Evolutionary conservation across 1,140 invertebrate genomes (phyloP), one percentile per base, ranked within the genome.

Genomic region (Panagrolaimus sp.): DNA sequence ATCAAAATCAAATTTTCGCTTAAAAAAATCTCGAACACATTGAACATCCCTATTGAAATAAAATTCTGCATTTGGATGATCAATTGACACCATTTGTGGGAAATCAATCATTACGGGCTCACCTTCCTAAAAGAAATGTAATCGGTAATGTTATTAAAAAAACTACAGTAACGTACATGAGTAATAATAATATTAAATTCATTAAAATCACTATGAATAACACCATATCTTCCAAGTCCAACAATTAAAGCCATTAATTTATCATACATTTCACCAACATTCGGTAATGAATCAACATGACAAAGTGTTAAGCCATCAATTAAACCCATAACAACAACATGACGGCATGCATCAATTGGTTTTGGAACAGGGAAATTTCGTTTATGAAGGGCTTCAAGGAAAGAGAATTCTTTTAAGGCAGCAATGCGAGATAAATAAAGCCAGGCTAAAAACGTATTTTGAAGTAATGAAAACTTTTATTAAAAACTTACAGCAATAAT

Each of bases 141-240:
- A 14, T 75, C 11, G 25, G 62, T 67, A 25, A 16, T 44, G 13
- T 2, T 1, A 44, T 16, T 31, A 25, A 14, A 23, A 48, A 51
- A 65, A 47, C 62, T 27, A 48, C n/a, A n/a, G n/a, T n/a, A n/a
- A n/a, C n/a, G n/a, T n/a, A 80, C 88, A 11, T 75, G 25, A 9
- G 66, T 71, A 0, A 97, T 85, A 88, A 97, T 92, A 57, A 97
- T 89, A 83, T 97, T 99, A 83, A 99, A 99, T 86, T 99, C 96
- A 84, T 99, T 99, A 78, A 97, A 98, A 87, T 99, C 96, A 2
- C 94, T 91, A 84, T 99, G 96, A 79, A 99, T 98, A 0, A 99
- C 91, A 0, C 96, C 96, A 67, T 78, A 82, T 84, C 93, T 91
- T 25, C 90, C 96, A 43, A 99, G 86, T 69, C 88, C 88, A 0